These are phyloP conservation scores for Parotocinclus haroldoi DNA, from an alignment of 2,797 vertebrate species.

Conservation along the genomic window DNA sequence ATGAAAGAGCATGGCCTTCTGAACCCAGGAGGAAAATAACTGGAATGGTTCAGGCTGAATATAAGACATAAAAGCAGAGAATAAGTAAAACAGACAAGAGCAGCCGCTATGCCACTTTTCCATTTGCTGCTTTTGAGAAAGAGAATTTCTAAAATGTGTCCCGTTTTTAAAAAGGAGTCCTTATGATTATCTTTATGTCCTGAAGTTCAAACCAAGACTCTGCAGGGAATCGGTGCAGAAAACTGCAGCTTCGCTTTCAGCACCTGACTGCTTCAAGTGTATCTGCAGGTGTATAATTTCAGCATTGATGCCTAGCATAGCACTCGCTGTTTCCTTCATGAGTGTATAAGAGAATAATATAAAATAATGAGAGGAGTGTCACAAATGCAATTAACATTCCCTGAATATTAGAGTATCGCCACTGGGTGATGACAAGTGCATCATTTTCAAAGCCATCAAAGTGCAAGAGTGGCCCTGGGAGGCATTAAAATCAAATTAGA, in stretches of 20 bases:
- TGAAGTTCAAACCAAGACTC: constrained; percentile 64
- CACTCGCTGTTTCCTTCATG: constrained; percentile 30
- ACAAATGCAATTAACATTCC: constrained; percentile 71
- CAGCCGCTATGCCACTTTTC: constrained; percentile 88
- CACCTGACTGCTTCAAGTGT: constrained; percentile 58
- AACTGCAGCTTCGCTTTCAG: constrained; percentile 35
- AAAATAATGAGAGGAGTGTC: constrained; percentile 68
- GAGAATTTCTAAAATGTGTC: constrained; percentile 73
- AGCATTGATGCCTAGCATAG: constrained; percentile 23
- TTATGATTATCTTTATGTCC: constrained; percentile 74
- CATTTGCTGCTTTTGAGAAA: constrained; percentile 80
- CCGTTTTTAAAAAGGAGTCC: constrained; percentile 47
- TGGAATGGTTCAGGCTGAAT: constrained; percentile 85
- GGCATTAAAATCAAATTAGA: constrained; percentile 83
- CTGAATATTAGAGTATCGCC: constrained; percentile 69
- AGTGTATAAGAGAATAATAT: constrained; percentile 46
- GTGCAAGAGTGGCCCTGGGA: constrained; percentile 73
- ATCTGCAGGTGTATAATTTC: constrained; percentile 48
- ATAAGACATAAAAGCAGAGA: constrained; percentile 83
- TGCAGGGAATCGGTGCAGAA: not conserved
- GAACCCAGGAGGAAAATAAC: constrained; percentile 96
- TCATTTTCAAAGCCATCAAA: constrained; percentile 70
- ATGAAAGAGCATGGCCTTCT: constrained; percentile 96
- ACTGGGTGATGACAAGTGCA: constrained; percentile 73
- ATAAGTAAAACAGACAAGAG: constrained; percentile 94